These are phyloP conservation scores for Lydus trimaculatus DNA, from an alignment of 2,888 invertebrate species.

Conservation along the genomic window DNA sequence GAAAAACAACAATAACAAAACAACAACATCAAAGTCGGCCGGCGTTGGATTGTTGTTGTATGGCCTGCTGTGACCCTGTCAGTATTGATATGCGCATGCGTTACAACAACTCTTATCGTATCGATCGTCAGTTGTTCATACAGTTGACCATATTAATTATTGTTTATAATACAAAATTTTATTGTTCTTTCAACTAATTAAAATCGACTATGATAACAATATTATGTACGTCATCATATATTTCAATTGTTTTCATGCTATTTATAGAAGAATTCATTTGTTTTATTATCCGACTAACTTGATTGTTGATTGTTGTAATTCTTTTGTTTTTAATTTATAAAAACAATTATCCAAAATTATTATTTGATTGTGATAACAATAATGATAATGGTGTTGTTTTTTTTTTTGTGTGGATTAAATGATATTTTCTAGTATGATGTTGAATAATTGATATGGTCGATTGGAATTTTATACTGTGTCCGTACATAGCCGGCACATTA, in stretches of 20 bases:
- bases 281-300: not conserved
- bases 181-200: too few species aligned
- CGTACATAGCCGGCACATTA: slow-evolving; percentile 14
- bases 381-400: not conserved
- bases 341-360: not conserved
- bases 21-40: slow-evolving; percentile 7
- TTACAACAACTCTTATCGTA: slow-evolving; percentile 42
- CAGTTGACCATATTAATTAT: slow-evolving; percentile 38
- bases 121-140: slow-evolving; percentile 47
- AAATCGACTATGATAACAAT: not conserved
- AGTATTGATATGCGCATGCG: slow-evolving; percentile 42
- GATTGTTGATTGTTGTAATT: not conserved
- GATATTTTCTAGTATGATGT: too few species aligned
- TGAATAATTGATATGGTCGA: slow-evolving; percentile 34
- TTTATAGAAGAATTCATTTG: not conserved
- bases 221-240: not conserved
- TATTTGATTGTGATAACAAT: not conserved
- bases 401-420: too few species aligned
- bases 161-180: too few species aligned
- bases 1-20: not conserved
- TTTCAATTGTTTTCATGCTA: not conserved
- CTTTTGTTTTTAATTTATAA: not conserved
- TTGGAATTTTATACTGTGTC: slow-evolving; percentile 33
- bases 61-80: slow-evolving; percentile 54
- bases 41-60: slow-evolving; percentile 10